Percentiles rank a stretch among this genome's conserved stretches.
These are phyloP conservation scores for Megaptera novaeangliae DNA, from an alignment of 2,113 vertebrate genomes.

Conservation along the genomic window DNA sequence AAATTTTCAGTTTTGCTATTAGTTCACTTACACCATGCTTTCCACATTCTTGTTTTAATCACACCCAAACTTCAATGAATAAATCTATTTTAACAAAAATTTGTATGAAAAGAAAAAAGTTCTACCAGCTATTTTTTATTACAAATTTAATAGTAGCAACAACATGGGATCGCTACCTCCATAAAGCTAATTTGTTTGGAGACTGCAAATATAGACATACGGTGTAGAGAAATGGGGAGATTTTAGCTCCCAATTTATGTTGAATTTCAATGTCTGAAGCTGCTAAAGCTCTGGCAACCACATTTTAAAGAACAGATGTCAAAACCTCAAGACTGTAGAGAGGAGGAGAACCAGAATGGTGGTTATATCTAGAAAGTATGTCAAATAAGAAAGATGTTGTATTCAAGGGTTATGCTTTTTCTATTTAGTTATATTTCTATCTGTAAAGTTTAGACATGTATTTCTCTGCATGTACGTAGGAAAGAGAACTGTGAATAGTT, in stretches of 20 bases:
- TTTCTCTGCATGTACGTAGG: background rate
- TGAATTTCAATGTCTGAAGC: background rate
- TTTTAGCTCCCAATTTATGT: background rate
- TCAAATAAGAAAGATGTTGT: background rate
- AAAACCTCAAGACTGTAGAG: background rate
- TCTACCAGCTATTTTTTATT: background rate
- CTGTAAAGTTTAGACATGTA: background rate
- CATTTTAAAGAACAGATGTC: background rate
- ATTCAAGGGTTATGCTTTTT: background rate
- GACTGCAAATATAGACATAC: background rate
- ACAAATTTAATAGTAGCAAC: background rate
- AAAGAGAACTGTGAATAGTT: background rate
- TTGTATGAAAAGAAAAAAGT: background rate
- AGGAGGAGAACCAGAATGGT: background rate
- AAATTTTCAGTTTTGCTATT: background rate
- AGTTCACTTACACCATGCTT: background rate
- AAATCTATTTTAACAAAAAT: background rate
- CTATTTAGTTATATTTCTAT: background rate
- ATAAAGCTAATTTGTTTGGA: background rate
- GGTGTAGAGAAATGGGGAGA: background rate
- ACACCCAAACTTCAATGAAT: background rate
- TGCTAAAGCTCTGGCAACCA: background rate
- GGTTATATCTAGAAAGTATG: background rate
- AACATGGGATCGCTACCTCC: background rate
- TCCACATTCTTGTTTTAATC: background rate